A percentile compares a stretch with the other conserved stretches of the same genome.
phyloP scores from a whole-genome alignment of 1,140 invertebrate genomes.

The Apis dorsata region DNA sequence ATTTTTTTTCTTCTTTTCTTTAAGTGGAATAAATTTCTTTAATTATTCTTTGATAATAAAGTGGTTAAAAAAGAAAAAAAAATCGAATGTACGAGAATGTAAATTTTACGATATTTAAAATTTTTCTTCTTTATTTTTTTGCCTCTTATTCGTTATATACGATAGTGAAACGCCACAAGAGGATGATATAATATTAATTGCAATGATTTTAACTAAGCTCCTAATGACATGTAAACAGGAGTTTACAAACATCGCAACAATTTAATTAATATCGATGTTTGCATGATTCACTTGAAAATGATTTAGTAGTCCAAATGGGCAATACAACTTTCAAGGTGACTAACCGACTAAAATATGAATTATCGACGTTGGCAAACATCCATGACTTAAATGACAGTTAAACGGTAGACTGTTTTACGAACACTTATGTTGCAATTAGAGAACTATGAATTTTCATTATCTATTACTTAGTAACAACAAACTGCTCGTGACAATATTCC shows the following conservation, averaged over 20 bases:
- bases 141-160: too few relatives aligned
- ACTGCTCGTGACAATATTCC: not conserved
- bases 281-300: too few relatives aligned
- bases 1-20: too few relatives aligned
- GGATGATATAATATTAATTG: too few relatives aligned
- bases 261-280: not conserved
- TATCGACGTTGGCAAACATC: slow-evolving; percentile 8
- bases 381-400: slow-evolving; percentile 3
- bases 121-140: too few relatives aligned
- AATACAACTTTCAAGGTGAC: not conserved
- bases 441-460: not conserved
- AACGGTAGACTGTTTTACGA: not conserved
- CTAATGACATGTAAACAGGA: not conserved
- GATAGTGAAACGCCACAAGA: too few relatives aligned
- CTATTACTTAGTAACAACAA: not conserved
- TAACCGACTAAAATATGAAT: not conserved
- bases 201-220: too few relatives aligned
- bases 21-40: too few relatives aligned
- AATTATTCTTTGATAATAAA: too few relatives aligned
- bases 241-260: not conserved
- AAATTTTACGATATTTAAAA: too few relatives aligned
- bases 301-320: not conserved
- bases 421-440: not conserved
- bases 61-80: too few relatives aligned
- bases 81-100: too few relatives aligned